A percentile compares a stretch with the other conserved stretches of the same genome.
Conservation (phyloP, 2,888 invertebrate genomes). For the Oscheius sp. region DNA sequence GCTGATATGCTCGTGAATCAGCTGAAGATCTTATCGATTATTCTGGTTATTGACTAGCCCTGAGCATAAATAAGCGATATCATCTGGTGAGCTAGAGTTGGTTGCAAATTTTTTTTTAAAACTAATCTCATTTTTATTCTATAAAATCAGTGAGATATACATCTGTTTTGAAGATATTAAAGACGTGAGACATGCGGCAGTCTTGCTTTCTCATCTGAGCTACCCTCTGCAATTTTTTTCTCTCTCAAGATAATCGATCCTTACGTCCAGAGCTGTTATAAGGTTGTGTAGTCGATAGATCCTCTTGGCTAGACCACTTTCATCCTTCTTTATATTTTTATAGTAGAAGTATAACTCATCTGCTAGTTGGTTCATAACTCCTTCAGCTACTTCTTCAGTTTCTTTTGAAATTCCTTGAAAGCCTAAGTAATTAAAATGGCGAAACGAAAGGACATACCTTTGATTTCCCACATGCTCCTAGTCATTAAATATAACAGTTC, state of each 20-base stretch:
- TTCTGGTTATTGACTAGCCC: too few species aligned
- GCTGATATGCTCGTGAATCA: too few species aligned
- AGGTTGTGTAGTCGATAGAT: constrained; percentile 16
- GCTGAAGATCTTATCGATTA: too few species aligned
- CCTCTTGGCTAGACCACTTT: not conserved
- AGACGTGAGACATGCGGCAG: not conserved
- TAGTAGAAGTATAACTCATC: constrained; percentile 15
- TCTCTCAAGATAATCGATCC: too few species aligned
- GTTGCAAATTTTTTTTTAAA: not conserved
- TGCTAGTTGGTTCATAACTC: not conserved
- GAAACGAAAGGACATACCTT: not conserved
- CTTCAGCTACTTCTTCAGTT: not conserved
- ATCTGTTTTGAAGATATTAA: constrained; percentile 14
- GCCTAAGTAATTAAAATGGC: too few species aligned
- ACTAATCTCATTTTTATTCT: too few species aligned
- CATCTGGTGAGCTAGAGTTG: too few species aligned
- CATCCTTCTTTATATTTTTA: not conserved
- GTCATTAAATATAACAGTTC: not conserved
- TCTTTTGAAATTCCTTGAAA: constrained; percentile 8
- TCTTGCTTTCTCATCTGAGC: constrained; percentile 8
- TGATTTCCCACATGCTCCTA: constrained; percentile 6
- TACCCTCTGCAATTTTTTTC: constrained; percentile 14
- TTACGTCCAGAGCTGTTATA: constrained; percentile 6
- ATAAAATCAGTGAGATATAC: constrained; percentile 2
- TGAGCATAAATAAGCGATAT: too few species aligned